phyloP scores from a whole-genome alignment of 2,888 invertebrate genomes.

The Parnassius smintheus region DNA sequence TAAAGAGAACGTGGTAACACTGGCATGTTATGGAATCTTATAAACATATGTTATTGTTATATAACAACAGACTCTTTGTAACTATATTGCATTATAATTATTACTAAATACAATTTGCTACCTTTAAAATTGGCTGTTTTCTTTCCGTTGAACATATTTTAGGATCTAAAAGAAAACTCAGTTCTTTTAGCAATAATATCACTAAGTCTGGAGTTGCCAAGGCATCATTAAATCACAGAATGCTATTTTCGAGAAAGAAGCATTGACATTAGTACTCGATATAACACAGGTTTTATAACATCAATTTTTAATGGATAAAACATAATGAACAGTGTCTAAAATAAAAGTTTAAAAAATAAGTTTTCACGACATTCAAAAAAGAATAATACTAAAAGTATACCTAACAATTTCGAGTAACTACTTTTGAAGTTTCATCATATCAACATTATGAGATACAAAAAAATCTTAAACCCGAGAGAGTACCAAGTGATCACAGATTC shows the following conservation, averaged over 20 bases:
- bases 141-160: slow-evolving; percentile 40
- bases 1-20: slow-evolving; percentile 16
- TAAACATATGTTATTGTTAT: slow-evolving; percentile 15
- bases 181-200: slow-evolving; percentile 49
- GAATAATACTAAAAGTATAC: slow-evolving; percentile 49
- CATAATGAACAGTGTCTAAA: neutral
- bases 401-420: slow-evolving; percentile 55
- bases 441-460: slow-evolving; percentile 63
- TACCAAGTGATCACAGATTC: slow-evolving; percentile 81
- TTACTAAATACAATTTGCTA: slow-evolving; percentile 30
- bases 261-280: slow-evolving; percentile 28
- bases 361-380: slow-evolving; percentile 47
- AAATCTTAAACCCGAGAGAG: slow-evolving; percentile 77
- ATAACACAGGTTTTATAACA: neutral
- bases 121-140: slow-evolving; percentile 40
- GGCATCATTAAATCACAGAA: slow-evolving; percentile 69
- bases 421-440: slow-evolving; percentile 44
- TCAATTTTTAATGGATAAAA: neutral
- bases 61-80: slow-evolving; percentile 19
- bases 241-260: slow-evolving; percentile 51
- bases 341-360: slow-evolving; percentile 19
- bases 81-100: slow-evolving; percentile 16
- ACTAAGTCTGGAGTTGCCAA: slow-evolving; percentile 61
- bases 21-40: slow-evolving; percentile 4
- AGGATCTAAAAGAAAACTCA: slow-evolving; percentile 42